Base-by-base conservation (phyloP, 2,113 vertebrate genomes). In the Boulengeromyrus knoepffleri region DNA sequence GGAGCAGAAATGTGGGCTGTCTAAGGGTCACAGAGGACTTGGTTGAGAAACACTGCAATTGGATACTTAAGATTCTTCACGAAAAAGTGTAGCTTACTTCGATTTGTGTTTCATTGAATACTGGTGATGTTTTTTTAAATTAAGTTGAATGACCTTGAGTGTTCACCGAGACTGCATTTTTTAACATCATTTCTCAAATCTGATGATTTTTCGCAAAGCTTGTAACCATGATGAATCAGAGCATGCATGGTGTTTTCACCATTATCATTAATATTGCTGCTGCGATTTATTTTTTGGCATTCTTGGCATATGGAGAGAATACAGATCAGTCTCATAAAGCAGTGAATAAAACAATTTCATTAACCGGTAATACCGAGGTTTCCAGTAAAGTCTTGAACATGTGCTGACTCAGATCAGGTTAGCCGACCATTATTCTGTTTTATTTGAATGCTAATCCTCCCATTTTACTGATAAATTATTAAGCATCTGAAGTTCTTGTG, bases 331-430 rank as follows among this genome's bases (percentile, higher is more conserved):
- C 5, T 39, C 24, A 9, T 19, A 39, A 53, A 36, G 85, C 31
- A 52, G 50, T 53, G 45, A 53, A 49, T 53, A 39, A 56, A 19
- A 86, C 24, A 15, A 53, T 86, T 47, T 86, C 47, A 87, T 87
- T 53, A 87, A 36, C 3, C 10, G n/a, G 50, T 87, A 87, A 56
- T 53, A 56, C 85, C 8, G 13, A 36, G n/a, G 7, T 87, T 36
- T 87, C 50, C 27, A 56, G 50, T 39, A 36, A 52, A 27, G 85
- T 21, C 27, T 13, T 39, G 85, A 56, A 21, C 50, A n/a, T 87
- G n/a, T 36, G 50, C 85, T 56, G 85, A 87, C 47, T 87, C 85
- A 53, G 85, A 42, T 36, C 50, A 87, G 85, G 85, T 56, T 42
- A 66, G 52, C 2, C 1, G 36, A 27, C 15, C 36, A 42, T 39